A percentile compares a stretch with the other conserved stretches of the same genome.
Conservation (phyloP, 2,888 invertebrate genomes). For the Meiosimyza platycephala region DNA sequence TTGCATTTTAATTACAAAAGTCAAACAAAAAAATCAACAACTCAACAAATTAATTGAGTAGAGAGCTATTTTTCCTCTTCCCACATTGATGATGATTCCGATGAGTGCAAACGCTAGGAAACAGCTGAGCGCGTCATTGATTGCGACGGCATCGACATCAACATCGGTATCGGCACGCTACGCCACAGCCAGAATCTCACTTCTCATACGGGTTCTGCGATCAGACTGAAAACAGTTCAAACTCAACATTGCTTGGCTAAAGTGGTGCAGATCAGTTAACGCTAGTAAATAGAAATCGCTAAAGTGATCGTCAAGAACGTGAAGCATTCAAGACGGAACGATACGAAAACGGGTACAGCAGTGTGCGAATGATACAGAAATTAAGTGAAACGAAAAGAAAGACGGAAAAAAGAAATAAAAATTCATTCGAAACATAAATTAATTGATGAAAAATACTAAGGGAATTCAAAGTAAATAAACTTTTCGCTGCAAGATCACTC, state of each 20-base stretch:
- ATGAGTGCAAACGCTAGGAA: not conserved
- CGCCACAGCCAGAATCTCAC: slow-evolving; percentile 35
- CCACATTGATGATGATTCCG: not conserved
- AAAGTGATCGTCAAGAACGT: slow-evolving; percentile 10
- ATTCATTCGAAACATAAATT: too few species aligned
- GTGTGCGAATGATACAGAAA: too few species aligned
- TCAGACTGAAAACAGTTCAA: slow-evolving; percentile 44
- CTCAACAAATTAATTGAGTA: slow-evolving; percentile 2
- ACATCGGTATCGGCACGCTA: not conserved
- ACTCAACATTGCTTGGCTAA: slow-evolving; percentile 49
- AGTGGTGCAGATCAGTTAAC: slow-evolving; percentile 38
- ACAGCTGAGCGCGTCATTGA: not conserved
- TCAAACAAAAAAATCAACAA: slow-evolving; percentile 1
- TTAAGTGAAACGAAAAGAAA: too few species aligned
- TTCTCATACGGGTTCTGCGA: slow-evolving; percentile 40
- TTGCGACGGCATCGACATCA: not conserved
- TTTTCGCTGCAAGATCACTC: too few species aligned
- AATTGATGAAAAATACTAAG: too few species aligned
- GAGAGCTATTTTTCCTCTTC: not conserved
- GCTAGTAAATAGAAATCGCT: not conserved
- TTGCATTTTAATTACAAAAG: slow-evolving; percentile 5
- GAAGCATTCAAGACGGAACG: too few species aligned
- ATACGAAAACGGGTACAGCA: too few species aligned
- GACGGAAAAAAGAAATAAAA: too few species aligned
- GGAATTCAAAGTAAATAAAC: too few species aligned